phyloP scores from a whole-genome alignment of 1,140 invertebrate genomes.

The Trinorchestia longiramus region DNA sequence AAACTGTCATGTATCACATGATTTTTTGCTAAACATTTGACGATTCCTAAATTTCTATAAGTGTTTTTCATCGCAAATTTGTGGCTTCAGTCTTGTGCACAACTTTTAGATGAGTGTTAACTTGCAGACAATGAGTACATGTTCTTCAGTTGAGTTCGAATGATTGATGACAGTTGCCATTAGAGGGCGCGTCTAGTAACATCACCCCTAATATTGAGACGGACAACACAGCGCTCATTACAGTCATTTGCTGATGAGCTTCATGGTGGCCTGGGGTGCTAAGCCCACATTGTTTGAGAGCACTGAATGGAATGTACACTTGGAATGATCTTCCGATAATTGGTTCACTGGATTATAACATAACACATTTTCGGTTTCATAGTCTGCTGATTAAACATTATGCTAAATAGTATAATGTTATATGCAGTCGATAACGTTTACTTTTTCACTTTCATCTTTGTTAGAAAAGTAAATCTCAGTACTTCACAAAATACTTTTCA shows the following conservation, averaged over 20 bases:
- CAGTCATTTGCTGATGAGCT: constrained; percentile 17
- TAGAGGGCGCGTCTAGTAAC: background rate
- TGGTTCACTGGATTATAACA: background rate
- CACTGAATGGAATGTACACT: background rate
- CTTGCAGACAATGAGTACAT: background rate
- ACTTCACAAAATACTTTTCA: no score
- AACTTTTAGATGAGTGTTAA: background rate
- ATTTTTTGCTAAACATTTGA: background rate
- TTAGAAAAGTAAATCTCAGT: no score
- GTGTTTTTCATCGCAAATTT: background rate
- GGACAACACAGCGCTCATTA: background rate
- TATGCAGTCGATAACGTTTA: no score
- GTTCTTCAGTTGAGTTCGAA: background rate
- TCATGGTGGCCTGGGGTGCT: background rate
- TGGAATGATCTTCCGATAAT: background rate
- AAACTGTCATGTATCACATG: background rate
- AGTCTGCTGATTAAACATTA: no score
- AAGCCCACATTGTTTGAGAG: background rate
- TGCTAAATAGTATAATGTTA: no score
- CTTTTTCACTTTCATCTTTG: no score
- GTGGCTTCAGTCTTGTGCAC: background rate
- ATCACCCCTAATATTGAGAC: background rate
- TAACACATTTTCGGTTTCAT: background rate
- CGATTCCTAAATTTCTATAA: background rate
- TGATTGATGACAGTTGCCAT: constrained; percentile 23